Evolutionary conservation across 2,797 vertebrate genomes (phyloP).

Genomic region (Odontamblyopus lacepedii): DNA sequence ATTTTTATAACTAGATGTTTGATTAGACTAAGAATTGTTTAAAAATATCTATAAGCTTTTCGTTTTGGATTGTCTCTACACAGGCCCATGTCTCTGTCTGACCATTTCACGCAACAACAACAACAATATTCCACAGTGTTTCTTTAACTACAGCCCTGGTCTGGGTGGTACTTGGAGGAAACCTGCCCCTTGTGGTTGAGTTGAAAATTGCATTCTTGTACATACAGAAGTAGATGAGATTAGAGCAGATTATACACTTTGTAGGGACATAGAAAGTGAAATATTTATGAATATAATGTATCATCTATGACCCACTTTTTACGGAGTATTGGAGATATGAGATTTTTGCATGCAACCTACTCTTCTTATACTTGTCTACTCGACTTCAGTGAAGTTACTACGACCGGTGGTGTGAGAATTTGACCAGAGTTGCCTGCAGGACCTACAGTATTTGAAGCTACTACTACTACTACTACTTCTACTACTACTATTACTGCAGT

Average conservation of each 20-base stretch:
- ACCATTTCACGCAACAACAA: not conserved
- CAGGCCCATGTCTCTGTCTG: too few relatives aligned
- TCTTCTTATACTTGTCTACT: slow-evolving; percentile 43
- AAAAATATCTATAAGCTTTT: too few relatives aligned
- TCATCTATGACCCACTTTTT: slow-evolving; percentile 39
- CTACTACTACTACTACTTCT: slow-evolving; percentile 19
- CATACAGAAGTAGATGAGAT: slow-evolving; percentile 31
- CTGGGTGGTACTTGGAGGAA: not conserved
- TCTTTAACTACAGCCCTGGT: too few relatives aligned
- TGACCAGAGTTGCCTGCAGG: slow-evolving; percentile 67
- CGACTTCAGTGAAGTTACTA: slow-evolving; percentile 76
- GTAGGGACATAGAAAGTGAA: slow-evolving; percentile 41
- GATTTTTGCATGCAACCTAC: slow-evolving; percentile 49
- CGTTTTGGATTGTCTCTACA: not conserved
- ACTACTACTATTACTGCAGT: not conserved
- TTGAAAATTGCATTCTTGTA: slow-evolving; percentile 45
- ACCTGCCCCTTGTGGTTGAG: slow-evolving; percentile 18
- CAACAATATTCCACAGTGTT: too few relatives aligned
- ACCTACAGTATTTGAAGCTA: slow-evolving; percentile 45
- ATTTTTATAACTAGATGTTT: too few relatives aligned
- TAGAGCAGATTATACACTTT: slow-evolving; percentile 12
- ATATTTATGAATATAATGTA: slow-evolving; percentile 43
- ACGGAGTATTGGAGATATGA: slow-evolving; percentile 35
- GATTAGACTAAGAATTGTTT: too few relatives aligned
- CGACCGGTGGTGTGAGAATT: slow-evolving; percentile 37